Conservation (phyloP, 2,888 invertebrate genomes). For the Nemotelus nigrinus region DNA sequence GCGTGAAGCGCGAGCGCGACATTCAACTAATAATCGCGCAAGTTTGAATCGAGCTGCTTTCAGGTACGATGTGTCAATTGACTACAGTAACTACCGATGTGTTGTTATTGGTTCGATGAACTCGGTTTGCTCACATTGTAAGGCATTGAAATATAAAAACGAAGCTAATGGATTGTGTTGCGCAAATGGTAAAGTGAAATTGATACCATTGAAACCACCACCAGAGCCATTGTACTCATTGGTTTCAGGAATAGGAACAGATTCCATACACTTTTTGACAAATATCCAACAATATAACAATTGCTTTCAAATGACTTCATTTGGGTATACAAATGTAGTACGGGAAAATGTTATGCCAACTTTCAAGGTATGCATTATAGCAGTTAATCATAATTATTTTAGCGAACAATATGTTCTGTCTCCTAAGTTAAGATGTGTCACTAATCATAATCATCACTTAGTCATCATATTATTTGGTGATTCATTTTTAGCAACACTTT, state of each 20-base stretch:
- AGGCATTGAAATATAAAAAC: no score
- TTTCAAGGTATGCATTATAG: conserved; percentile 41
- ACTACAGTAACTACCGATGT: conserved; percentile 34
- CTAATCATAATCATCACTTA: conserved; percentile 7
- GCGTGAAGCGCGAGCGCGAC: conserved; percentile 53
- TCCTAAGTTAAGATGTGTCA: conserved; percentile 5
- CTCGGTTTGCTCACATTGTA: no score
- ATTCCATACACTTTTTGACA: no score
- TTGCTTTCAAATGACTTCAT: conserved; percentile 39
- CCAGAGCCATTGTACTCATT: no score
- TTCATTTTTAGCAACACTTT: no score
- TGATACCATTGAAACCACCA: no score
- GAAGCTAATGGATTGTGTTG: no score
- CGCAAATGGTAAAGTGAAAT: no score
- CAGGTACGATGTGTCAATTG: conserved; percentile 38
- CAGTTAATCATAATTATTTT: conserved; percentile 14
- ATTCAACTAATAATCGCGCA: conserved; percentile 22
- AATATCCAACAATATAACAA: no score
- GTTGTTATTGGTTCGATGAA: no score
- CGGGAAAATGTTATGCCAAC: conserved; percentile 47
- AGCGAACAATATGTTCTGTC: conserved; percentile 10
- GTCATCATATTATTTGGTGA: no score
- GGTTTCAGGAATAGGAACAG: no score
- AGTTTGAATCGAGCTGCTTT: conserved; percentile 37
- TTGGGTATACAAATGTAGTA: conserved; percentile 27